These are phyloP conservation scores for Brachypodius melanocephalos DNA, from an alignment of 2,113 vertebrate genomes.

Conservation along the genomic window DNA sequence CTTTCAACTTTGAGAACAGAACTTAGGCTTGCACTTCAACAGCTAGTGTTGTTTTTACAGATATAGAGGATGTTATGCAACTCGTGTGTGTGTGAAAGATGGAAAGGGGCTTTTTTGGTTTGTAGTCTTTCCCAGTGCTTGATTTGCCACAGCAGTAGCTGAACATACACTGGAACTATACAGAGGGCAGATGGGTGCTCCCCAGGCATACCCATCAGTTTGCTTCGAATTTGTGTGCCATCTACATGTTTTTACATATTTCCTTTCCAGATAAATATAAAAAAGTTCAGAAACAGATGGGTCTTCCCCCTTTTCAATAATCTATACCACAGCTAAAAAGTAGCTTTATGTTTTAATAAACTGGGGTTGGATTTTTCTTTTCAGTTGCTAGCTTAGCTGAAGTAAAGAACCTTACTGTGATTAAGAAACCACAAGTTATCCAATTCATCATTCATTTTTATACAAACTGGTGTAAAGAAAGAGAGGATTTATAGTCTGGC, in stretches of 20 bases:
- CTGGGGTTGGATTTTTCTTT: neutral
- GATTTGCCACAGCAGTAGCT: neutral
- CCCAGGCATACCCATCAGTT: neutral
- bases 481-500: constrained; percentile 8
- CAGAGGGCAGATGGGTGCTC: neutral
- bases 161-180: neutral
- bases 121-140: neutral
- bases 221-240: neutral
- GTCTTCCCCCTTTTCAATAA: neutral
- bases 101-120: neutral
- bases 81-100: neutral
- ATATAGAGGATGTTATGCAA: neutral
- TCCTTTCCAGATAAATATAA: neutral
- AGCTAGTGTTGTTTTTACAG: neutral
- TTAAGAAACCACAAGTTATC: neutral
- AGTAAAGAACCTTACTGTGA: neutral
- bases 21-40: neutral
- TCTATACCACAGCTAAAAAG: neutral
- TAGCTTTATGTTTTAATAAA: neutral
- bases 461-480: neutral
- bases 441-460: neutral
- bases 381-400: neutral
- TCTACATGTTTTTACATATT: neutral
- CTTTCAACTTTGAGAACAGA: neutral
- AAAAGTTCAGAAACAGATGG: neutral